Base-by-base conservation (phyloP, 2,113 vertebrate genomes). In the Orthonyx spaldingii region DNA sequence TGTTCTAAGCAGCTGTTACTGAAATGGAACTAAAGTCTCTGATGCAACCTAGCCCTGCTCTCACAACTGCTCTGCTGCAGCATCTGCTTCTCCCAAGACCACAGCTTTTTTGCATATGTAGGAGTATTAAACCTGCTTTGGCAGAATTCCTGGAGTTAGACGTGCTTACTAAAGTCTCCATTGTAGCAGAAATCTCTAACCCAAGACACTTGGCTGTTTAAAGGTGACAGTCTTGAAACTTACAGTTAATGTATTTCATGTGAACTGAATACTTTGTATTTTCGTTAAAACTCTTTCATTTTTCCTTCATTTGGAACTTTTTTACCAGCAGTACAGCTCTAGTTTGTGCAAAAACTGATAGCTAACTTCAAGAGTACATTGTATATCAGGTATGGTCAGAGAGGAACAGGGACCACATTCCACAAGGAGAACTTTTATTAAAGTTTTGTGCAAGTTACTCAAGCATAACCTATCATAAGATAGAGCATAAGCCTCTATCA, bases 81-180 rank as follows among this genome's bases (percentile, higher is more conserved):
- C 88, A 72, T 66, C 86, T 93, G 63, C 63, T 81, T 32, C 85
- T 95, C 76, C 79, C 59, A 61, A 87, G 83, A 77, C 88, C 86
- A 42, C 55, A 59, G 46, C 30, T 49, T n/a, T 69, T 96, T 83
- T 93, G 85, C 88, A 63, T 90, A 80, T 1, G 50, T 94, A 39
- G 90, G 90, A 92, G 83, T 77, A 88, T 27, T 55, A 93, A 95
- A 92, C 86, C 89, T 77, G 86, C 88, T 89, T 77, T 90, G 92
- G 90, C 88, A 89, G 86, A 86, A 74, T 56, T 93, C 93, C 92
- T 83, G 83, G 37, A 55, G 61, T 81, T 53, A 3, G 37, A 74
- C 1, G 3, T 86, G 88, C 94, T 90, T 47, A 33, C 52, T 63
- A 64, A 44, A 53, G 66, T 42, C 49, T 41, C 66, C 66, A 26